These are phyloP conservation scores for Limenitis camilla DNA, from an alignment of 2,888 invertebrate genomes.

Conservation along the genomic window DNA sequence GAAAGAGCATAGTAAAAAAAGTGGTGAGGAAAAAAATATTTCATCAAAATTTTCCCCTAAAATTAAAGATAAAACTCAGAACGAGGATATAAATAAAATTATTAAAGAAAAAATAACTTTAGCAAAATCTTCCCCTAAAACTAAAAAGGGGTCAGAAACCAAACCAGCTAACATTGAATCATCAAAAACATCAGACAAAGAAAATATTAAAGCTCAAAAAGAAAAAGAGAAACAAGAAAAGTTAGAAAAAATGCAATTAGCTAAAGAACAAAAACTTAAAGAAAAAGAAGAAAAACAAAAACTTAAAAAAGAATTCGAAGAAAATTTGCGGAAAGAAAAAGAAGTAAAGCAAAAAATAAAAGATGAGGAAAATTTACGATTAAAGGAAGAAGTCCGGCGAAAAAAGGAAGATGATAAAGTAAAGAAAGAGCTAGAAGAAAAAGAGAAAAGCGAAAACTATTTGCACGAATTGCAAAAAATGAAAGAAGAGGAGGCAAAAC, in stretches of 20 bases:
- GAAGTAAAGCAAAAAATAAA: slow-evolving; percentile 6
- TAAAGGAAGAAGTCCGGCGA: not conserved
- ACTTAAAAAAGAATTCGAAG: slow-evolving; percentile 1
- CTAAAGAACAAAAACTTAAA: slow-evolving; percentile 5
- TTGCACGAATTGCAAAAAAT: slow-evolving; percentile 2
- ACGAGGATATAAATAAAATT: slow-evolving; percentile 3
- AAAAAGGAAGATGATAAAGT: slow-evolving; percentile 11
- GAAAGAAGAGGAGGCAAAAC: slow-evolving; percentile 11
- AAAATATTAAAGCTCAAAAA: slow-evolving; percentile 10
- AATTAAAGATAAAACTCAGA: slow-evolving; percentile 1
- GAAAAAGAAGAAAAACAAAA: slow-evolving; percentile 15
- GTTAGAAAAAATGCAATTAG: slow-evolving; percentile 9
- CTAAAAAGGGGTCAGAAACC: slow-evolving; percentile 2
- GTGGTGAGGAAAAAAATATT: not conserved
- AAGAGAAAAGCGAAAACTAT: slow-evolving; percentile 1
- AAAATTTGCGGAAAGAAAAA: slow-evolving; percentile 3
- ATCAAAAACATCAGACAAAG: not conserved
- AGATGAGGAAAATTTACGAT: slow-evolving; percentile 12
- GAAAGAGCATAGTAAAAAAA: slow-evolving; percentile 3
- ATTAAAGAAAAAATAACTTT: no score
- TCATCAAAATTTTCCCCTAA: not conserved
- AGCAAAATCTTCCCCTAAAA: no score
- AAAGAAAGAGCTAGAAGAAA: slow-evolving; percentile 13
- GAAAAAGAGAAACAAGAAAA: slow-evolving; percentile 21
- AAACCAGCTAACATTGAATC: slow-evolving; percentile 1